Evolutionary conservation across 2,888 invertebrate species (phyloP).

Genomic region (Scaptomyza flava): DNA sequence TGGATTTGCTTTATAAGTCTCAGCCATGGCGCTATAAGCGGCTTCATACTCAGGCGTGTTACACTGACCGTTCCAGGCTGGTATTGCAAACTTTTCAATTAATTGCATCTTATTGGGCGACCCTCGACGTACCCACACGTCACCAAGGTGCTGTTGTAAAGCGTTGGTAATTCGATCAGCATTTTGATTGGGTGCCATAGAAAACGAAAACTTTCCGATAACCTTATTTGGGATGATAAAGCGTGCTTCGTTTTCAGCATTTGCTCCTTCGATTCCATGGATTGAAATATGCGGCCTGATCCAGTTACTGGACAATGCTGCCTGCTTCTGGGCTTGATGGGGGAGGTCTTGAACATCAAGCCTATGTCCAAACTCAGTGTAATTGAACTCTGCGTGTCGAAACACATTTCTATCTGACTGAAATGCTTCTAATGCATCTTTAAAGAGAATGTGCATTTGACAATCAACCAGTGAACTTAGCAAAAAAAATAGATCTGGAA

Average conservation of each 20-base stretch:
- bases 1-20: constrained; percentile 35
- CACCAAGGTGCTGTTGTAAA: constrained; percentile 40
- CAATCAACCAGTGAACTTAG: constrained; percentile 37
- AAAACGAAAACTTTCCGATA: constrained; percentile 50
- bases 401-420: constrained; percentile 31
- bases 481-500: constrained; percentile 53
- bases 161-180: constrained; percentile 25
- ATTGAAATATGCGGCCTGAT: constrained; percentile 47
- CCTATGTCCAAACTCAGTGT: constrained; percentile 31
- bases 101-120: constrained; percentile 55
- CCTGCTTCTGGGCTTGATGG: constrained; percentile 21
- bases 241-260: constrained; percentile 17
- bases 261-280: constrained; percentile 53
- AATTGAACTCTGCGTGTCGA: constrained; percentile 39
- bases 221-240: constrained; percentile 56
- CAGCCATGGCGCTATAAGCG: constrained; percentile 33
- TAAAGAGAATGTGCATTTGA: constrained; percentile 38
- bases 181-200: constrained; percentile 45
- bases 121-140: constrained; percentile 31
- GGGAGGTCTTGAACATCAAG: constrained; percentile 39
- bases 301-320: constrained; percentile 44
- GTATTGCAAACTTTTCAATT: constrained; percentile 41
- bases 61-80: constrained; percentile 36
- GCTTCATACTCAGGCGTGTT: constrained; percentile 50
- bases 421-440: constrained; percentile 3